Percentiles rank a stretch among this genome's conserved stretches.
These are phyloP conservation scores for Oryzaephilus surinamensis DNA, from an alignment of 1,140 invertebrate genomes.

Conservation along the genomic window DNA sequence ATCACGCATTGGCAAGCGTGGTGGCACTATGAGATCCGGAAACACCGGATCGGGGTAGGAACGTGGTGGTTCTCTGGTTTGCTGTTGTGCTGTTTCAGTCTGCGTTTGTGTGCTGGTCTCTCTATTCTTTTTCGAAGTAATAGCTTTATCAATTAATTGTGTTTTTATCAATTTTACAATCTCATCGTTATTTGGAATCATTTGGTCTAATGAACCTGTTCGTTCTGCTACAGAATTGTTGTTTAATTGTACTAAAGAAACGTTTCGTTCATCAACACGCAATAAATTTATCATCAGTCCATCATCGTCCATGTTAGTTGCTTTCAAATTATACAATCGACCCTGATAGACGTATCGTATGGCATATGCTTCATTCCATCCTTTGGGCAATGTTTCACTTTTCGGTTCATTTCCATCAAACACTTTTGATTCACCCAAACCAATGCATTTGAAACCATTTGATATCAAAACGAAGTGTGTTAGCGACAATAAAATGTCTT, in stretches of 20 bases:
- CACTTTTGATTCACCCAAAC: slow-evolving; percentile 58
- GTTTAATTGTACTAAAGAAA: slow-evolving; percentile 30
- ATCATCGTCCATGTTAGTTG: slow-evolving; percentile 36
- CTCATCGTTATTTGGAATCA: slow-evolving; percentile 41
- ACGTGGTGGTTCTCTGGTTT: not conserved
- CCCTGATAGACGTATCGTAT: slow-evolving; percentile 55
- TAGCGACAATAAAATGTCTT: slow-evolving; percentile 58
- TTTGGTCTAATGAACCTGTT: slow-evolving; percentile 33
- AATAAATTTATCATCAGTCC: slow-evolving; percentile 33
- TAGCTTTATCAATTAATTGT: slow-evolving; percentile 41
- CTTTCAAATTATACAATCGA: slow-evolving; percentile 55
- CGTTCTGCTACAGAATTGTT: slow-evolving; percentile 20
- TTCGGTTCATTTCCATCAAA: slow-evolving; percentile 48
- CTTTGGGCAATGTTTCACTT: slow-evolving; percentile 55
- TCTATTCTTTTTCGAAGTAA: slow-evolving; percentile 24
- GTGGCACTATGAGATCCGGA: slow-evolving; percentile 5
- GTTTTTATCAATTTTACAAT: slow-evolving; percentile 41
- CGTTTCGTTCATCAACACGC: slow-evolving; percentile 29
- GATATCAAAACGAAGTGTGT: slow-evolving; percentile 61
- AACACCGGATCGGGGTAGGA: slow-evolving; percentile 1
- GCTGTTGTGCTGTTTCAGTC: slow-evolving; percentile 20
- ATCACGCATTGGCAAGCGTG: slow-evolving; percentile 6
- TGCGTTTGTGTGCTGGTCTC: slow-evolving; percentile 12
- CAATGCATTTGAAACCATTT: slow-evolving; percentile 59
- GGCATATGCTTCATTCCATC: slow-evolving; percentile 57